Base-by-base conservation (phyloP, 30 jellyfish, hydroid and myxozoan species). In the Sanderia malayensis region DNA sequence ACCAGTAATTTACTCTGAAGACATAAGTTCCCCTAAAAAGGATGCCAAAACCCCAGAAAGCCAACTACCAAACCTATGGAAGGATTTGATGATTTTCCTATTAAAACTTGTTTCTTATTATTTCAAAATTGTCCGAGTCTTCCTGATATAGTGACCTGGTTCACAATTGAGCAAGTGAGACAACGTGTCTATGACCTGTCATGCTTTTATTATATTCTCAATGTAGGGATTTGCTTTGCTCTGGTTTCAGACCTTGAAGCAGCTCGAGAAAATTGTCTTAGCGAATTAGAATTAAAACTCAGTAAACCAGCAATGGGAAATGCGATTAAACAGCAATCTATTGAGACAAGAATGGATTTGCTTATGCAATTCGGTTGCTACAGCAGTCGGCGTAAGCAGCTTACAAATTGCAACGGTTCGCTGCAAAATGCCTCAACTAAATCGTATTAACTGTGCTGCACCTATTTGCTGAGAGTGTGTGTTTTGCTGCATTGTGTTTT, bases 361-460 rank as follows among this genome's bases (percentile, higher is more conserved):
- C 64, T 49, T 49, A 4, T 49, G 27, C 64, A 49, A 49, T 49
- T 49, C 64, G 64, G 64, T 49, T 49, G 64, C 64, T 49, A 49
- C 64, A 4, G 64, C 64, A 4, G 23, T 49, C 27, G 6, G 55
- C 64, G 2, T 49, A 49, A 49, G 64, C 3, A 49, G 64, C 64
- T 49, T 49, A 49, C 3, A 49, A 19, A 15, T 49, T 19, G 64
- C 64, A 49, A 49, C 64, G 64, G 64, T 49, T 49, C 64, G 27
- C 24, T 18, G 64, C 64, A 49, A 49, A 49, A 49, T 49, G 64
- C 6, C 64, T 49, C 64, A 24, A 49, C 11, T 49, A 49, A 49
- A 49, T 49, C 64, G 27, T 9, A 24, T 49, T 49, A 49, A 49
- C 8, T 18, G 7, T 18, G 24, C 64, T 49, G 64, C 64, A 49